A percentile compares a stretch with the other conserved stretches of the same genome.
phyloP scores from a whole-genome alignment of 1,140 invertebrate species.

The Parapsyche elsis region DNA sequence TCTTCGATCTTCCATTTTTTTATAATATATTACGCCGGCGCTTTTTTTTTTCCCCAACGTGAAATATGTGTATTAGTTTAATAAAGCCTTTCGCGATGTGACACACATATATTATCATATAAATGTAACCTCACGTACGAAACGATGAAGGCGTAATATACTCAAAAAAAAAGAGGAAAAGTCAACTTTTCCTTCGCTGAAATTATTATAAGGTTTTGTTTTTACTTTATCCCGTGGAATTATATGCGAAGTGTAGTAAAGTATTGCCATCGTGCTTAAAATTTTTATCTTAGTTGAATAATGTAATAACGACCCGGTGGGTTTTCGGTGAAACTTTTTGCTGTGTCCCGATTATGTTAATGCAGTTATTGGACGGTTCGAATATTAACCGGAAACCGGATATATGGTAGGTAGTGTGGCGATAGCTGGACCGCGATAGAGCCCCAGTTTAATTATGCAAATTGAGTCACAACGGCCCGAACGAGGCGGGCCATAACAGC shows the following conservation, averaged over 20 bases:
- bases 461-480: slow-evolving; percentile 53
- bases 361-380: no score
- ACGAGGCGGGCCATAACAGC: slow-evolving; percentile 52
- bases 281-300: no score
- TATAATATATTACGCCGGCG: neutral
- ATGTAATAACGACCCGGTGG: no score
- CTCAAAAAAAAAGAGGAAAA: neutral
- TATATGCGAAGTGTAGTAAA: no score
- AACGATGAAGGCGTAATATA: neutral
- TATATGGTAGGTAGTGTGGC: no score
- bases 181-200: neutral
- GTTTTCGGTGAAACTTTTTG: no score
- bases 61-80: slow-evolving; percentile 23
- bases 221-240: neutral
- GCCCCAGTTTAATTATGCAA: slow-evolving; percentile 54
- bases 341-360: no score
- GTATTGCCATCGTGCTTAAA: no score
- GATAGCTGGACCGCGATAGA: slow-evolving; percentile 10
- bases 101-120: slow-evolving; percentile 12
- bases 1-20: slow-evolving; percentile 24
- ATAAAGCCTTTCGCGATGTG: slow-evolving; percentile 14
- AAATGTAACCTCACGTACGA: neutral
- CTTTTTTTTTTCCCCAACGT: neutral
- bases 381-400: no score
- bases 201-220: neutral